A percentile compares a stretch with the other conserved stretches of the same genome.
These are phyloP conservation scores for Siniperca scherzeri DNA, from an alignment of 2,797 vertebrate species.

Conservation along the genomic window DNA sequence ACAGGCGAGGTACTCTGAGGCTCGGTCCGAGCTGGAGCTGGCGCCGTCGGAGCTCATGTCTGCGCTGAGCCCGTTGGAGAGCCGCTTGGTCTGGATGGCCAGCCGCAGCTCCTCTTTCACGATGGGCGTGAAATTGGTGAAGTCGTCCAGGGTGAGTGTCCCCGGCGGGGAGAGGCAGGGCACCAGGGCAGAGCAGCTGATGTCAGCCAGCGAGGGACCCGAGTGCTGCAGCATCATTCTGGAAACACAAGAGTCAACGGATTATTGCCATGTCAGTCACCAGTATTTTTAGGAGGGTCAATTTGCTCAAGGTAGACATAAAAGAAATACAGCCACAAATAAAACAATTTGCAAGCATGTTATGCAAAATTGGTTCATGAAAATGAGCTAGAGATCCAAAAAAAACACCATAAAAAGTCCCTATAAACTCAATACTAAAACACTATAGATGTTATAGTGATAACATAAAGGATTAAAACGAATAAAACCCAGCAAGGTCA, in stretches of 20 bases:
- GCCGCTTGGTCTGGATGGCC: slow-evolving; percentile 92
- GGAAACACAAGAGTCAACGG: slow-evolving; percentile 5
- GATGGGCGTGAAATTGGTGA: slow-evolving; percentile 92
- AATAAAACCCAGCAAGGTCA: not conserved
- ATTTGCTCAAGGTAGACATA: not conserved
- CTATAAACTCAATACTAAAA: not conserved
- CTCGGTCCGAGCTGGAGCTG: slow-evolving; percentile 84
- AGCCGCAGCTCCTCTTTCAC: slow-evolving; percentile 96
- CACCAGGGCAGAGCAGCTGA: slow-evolving; percentile 95
- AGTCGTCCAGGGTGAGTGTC: slow-evolving; percentile 94
- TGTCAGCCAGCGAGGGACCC: slow-evolving; percentile 92
- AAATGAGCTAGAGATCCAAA: not conserved
- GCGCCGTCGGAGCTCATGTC: slow-evolving; percentile 85
- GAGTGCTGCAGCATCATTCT: slow-evolving; percentile 98
- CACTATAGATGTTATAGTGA: not conserved
- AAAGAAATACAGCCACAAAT: not conserved
- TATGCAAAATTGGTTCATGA: too few relatives aligned
- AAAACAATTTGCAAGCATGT: too few relatives aligned
- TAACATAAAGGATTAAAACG: not conserved
- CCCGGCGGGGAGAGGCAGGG: slow-evolving; percentile 94
- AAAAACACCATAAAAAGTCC: not conserved
- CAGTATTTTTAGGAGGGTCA: not conserved
- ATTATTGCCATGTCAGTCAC: not conserved
- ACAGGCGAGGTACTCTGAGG: slow-evolving; percentile 1
- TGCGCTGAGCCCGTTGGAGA: slow-evolving; percentile 87